Evolutionary conservation across 2,888 invertebrate genomes (phyloP).

Genomic region (Plemyria rubiginata): DNA sequence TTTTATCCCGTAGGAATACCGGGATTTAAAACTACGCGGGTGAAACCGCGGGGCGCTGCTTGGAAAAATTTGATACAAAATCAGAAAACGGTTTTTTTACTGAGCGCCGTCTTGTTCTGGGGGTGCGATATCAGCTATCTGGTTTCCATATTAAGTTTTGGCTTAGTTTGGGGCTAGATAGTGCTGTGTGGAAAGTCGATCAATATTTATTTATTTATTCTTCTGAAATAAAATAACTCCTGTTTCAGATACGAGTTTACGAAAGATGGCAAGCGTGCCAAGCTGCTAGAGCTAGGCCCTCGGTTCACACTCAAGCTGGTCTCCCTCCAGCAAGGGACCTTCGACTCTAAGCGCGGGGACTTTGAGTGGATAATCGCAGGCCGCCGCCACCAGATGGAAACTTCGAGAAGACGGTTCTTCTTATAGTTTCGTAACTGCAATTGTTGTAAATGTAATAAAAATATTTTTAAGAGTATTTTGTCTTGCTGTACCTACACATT

Average conservation of each 20-base stretch:
- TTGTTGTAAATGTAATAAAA: constrained; percentile 33
- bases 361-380: constrained; percentile 98
- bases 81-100: no score
- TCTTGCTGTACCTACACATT: neutral
- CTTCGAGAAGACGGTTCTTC: constrained; percentile 96
- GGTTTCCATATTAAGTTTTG: no score
- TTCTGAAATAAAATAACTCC: neutral
- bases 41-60: no score
- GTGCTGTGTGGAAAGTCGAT: no score
- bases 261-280: constrained; percentile 89
- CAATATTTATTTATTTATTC: no score
- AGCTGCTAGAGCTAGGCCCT: constrained; percentile 97
- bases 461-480: constrained; percentile 36
- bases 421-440: constrained; percentile 81
- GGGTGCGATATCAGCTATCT: no score
- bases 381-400: constrained; percentile 96
- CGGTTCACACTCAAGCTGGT: constrained; percentile 96
- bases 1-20: no score
- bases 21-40: no score
- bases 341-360: constrained; percentile 98
- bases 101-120: no score
- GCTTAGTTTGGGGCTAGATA: no score
- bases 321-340: constrained; percentile 98
- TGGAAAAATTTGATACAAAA: no score
- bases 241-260: constrained; percentile 93